phyloP scores from a whole-genome alignment of 2,888 invertebrate species.

The Eledone cirrhosa region DNA sequence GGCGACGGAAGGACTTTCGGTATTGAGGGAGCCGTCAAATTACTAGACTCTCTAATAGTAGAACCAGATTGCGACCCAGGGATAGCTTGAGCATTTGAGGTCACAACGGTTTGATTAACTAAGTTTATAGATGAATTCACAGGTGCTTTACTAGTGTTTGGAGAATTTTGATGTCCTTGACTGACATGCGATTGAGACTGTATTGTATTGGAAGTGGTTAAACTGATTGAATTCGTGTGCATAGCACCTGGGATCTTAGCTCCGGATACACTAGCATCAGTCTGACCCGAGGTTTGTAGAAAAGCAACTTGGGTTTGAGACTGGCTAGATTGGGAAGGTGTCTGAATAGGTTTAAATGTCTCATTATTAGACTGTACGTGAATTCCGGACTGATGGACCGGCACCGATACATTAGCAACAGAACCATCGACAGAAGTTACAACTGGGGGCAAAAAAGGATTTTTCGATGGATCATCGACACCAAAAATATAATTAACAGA shows the following conservation, averaged over 20 bases:
- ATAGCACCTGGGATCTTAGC: background rate
- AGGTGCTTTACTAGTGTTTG: conserved; percentile 18
- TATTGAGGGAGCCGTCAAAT: conserved; percentile 7
- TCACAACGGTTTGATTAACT: background rate
- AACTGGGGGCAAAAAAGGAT: conserved; percentile 53
- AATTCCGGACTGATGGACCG: conserved; percentile 34
- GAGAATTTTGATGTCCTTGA: conserved; percentile 12
- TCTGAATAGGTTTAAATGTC: conserved; percentile 49
- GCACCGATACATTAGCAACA: conserved; percentile 33
- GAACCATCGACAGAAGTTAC: conserved; percentile 40
- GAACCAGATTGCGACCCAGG: conserved; percentile 5
- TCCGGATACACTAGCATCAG: background rate
- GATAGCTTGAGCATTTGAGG: background rate
- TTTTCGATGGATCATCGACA: conserved; percentile 63
- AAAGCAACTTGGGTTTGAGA: conserved; percentile 19
- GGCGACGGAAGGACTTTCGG: conserved; percentile 27
- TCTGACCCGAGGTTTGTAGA: background rate
- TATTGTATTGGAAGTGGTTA: conserved; percentile 21
- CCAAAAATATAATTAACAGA: conserved; percentile 63
- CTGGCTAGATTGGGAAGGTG: conserved; percentile 44
- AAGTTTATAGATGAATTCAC: background rate
- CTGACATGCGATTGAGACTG: conserved; percentile 6
- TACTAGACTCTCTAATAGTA: conserved; percentile 22
- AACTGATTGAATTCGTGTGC: conserved; percentile 20
- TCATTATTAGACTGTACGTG: conserved; percentile 35